A percentile compares a stretch with the other conserved stretches of the same genome.
phyloP scores from a whole-genome alignment of 2,113 vertebrate genomes.

The Seriola quinqueradiata region DNA sequence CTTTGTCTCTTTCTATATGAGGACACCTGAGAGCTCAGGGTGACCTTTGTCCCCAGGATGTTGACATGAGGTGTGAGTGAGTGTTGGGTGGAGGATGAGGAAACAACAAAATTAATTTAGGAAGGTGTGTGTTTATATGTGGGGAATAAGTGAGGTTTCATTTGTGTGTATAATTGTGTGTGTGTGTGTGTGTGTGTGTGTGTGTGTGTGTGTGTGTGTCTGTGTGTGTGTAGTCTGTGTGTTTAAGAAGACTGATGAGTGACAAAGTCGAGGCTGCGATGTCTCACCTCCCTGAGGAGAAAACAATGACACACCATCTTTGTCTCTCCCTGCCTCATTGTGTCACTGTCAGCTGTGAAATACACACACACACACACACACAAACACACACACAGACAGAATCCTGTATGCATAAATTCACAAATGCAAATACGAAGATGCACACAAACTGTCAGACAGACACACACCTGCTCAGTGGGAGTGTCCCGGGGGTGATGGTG shows the following conservation, averaged over 20 bases:
- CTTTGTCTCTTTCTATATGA: conserved; percentile 8
- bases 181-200: not conserved
- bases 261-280: conserved; percentile 18
- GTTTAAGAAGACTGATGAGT: conserved; percentile 6
- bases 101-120: not conserved
- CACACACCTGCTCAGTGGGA: not conserved
- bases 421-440: not conserved
- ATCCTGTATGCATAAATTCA: not conserved
- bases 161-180: not conserved
- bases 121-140: not conserved
- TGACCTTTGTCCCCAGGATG: conserved; percentile 31
- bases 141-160: not conserved
- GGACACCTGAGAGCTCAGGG: conserved; percentile 30
- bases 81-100: not conserved
- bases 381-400: not conserved
- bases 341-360: conserved; percentile 24
- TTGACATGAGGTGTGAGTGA: not conserved
- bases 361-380: not conserved
- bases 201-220: not conserved
- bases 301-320: conserved; percentile 19
- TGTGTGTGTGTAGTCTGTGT: conserved; percentile 7
- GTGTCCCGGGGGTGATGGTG: not conserved
- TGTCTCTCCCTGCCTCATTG: conserved; percentile 36
- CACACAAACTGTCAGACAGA: not conserved
- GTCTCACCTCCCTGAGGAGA: conserved; percentile 36